Base-by-base conservation (phyloP, 2,797 vertebrate species). In the Acanthis flammea region DNA sequence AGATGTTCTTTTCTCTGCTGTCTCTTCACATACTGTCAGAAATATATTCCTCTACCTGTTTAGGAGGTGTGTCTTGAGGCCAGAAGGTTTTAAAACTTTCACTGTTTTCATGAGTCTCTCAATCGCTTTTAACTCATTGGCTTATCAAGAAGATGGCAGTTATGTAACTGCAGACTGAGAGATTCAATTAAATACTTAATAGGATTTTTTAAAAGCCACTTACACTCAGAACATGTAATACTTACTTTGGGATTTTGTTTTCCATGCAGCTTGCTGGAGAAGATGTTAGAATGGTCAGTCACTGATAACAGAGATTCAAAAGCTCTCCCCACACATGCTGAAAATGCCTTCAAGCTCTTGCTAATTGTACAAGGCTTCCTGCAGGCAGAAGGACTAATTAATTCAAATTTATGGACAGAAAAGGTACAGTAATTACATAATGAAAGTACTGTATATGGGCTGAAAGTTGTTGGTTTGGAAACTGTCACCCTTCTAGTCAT, bases 231-330 rank as follows among this genome's bases (percentile, higher is more conserved):
- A 74, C 58, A 31, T 87, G n/a, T 63, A 86, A 41, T 95, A 62
- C 62, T 96, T 95, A 94, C 91, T 93, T 83, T 71, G 86, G 62
- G 68, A 66, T 86, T 96, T 97, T 96, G 54, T 97, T 96, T 86
- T 96, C 60, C 8, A 7, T 47, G 74, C 96, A 99, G 99, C 90
- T 98, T 99, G 45, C 98, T 99, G 97, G 99, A 99, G 95, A 99
- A 99, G 42, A 99, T 99, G 99, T 93, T 99, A 97, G 99, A 99
- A 96, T 99, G 98, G 98, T 98, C 99, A 2, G 98, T 99, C 91
- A 98, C 97, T 10, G 99, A 99, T 84, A 99, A 99, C 94, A 98
- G 98, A 72, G 99, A 99, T 94, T 98, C 98, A 5, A 98, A 99
- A 81, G 97, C 97, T 14, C 94, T 99, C 75, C 98, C 98, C 2